A percentile compares a stretch with the other conserved stretches of the same genome.
phyloP scores from a whole-genome alignment of 1,140 invertebrate genomes.

The Nephotettix cincticeps region DNA sequence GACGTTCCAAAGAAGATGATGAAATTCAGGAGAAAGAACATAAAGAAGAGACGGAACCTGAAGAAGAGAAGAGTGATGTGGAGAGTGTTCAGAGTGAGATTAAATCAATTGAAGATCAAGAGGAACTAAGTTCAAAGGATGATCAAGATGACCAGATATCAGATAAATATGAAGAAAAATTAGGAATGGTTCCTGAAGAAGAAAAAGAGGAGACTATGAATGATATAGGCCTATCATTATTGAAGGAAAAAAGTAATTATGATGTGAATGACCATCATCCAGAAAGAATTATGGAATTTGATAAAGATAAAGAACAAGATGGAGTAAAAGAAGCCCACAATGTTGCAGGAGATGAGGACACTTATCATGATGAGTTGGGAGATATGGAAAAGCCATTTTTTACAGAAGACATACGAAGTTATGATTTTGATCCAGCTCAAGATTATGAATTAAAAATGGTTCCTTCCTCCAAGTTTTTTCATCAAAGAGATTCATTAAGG shows the following conservation, averaged over 20 bases:
- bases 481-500: background rate
- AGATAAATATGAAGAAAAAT: background rate
- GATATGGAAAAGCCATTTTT: slow-evolving; percentile 2
- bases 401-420: slow-evolving; percentile 8
- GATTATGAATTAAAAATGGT: background rate
- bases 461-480: background rate
- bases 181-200: background rate
- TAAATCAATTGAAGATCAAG: background rate
- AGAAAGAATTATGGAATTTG: background rate
- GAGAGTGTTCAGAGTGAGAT: slow-evolving; percentile 6
- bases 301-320: slow-evolving; percentile 5
- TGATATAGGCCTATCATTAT: background rate
- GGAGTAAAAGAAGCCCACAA: slow-evolving; percentile 4
- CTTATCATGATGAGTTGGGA: background rate
- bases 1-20: too few species aligned
- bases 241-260: background rate
- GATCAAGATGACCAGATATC: background rate
- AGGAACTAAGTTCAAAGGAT: background rate
- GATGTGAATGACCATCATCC: background rate
- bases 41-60: too few species aligned
- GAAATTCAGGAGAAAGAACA: too few species aligned
- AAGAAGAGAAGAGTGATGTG: background rate
- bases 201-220: background rate
- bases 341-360: slow-evolving; percentile 5
- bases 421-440: background rate